Evolutionary conservation across 2,797 vertebrate genomes (phyloP).

Genomic region (Rousettus madagascariensis): DNA sequence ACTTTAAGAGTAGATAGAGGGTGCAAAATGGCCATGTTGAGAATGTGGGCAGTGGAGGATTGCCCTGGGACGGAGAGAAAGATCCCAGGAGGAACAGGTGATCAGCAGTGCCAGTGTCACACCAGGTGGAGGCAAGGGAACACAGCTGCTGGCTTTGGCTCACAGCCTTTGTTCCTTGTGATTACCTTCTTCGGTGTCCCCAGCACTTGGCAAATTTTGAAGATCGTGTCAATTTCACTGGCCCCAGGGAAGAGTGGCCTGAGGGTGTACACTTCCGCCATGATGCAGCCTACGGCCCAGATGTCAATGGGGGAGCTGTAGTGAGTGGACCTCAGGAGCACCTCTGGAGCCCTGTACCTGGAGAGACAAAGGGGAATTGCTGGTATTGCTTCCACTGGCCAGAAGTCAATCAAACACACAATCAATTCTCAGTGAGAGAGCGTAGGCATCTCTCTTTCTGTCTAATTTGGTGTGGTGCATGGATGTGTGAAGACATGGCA

Average conservation of each 20-base stretch:
- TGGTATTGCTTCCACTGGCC: background rate
- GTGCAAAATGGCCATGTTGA: background rate
- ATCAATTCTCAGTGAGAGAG: background rate
- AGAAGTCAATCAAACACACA: background rate
- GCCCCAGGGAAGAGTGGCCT: slow-evolving; percentile 88
- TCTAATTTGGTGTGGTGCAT: background rate
- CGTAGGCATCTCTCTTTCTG: background rate
- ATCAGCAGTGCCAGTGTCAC: fast-evolving
- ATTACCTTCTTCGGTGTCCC: slow-evolving; percentile 89
- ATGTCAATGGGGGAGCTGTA: slow-evolving; percentile 90
- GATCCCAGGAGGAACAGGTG: background rate
- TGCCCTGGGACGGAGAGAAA: background rate
- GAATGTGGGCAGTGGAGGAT: background rate
- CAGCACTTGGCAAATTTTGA: slow-evolving; percentile 90
- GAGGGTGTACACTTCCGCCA: slow-evolving; percentile 89
- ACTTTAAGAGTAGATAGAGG: background rate
- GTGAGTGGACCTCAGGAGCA: slow-evolving; percentile 88
- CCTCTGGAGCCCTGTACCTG: slow-evolving; percentile 90
- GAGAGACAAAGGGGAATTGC: background rate
- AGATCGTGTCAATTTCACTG: slow-evolving; percentile 90
- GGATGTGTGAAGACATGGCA: background rate
- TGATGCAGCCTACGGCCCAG: slow-evolving; percentile 90
- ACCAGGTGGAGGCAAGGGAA: background rate
- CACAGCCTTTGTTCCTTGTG: background rate
- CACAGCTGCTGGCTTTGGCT: background rate